These are phyloP conservation scores for Megalonaias nervosa DNA, from an alignment of 1,140 invertebrate genomes.

Conservation along the genomic window DNA sequence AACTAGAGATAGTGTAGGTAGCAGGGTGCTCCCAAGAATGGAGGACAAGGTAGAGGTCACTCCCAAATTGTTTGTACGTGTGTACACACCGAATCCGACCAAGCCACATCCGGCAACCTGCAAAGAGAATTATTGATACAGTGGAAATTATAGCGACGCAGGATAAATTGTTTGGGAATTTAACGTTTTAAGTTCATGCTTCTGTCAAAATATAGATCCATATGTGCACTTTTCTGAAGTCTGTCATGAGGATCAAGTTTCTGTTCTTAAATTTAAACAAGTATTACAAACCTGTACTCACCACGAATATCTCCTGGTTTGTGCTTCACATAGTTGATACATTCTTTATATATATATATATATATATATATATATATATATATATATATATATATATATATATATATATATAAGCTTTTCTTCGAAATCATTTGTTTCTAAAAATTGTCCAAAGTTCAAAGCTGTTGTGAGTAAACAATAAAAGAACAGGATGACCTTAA, in stretches of 20 bases:
- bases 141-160: neutral
- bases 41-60: constrained; percentile 40
- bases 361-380: too few relatives aligned
- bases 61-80: constrained; percentile 43
- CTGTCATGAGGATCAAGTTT: neutral
- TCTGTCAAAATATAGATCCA: neutral
- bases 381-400: too few relatives aligned
- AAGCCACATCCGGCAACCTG: constrained; percentile 60
- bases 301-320: neutral
- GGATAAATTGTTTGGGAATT: neutral
- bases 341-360: too few relatives aligned
- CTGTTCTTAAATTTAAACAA: neutral
- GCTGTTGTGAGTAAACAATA: too few relatives aligned
- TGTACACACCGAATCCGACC: constrained; percentile 59
- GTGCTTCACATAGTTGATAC: too few relatives aligned
- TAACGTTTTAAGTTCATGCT: neutral
- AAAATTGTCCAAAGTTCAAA: too few relatives aligned
- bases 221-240: neutral
- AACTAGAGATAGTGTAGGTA: constrained; percentile 45
- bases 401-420: too few relatives aligned
- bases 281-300: neutral
- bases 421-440: too few relatives aligned
- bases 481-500: too few relatives aligned
- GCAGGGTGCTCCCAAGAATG: constrained; percentile 46
- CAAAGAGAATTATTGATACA: constrained; percentile 7